Conservation (phyloP, 2,888 invertebrate genomes). For the Carcina quercana region DNA sequence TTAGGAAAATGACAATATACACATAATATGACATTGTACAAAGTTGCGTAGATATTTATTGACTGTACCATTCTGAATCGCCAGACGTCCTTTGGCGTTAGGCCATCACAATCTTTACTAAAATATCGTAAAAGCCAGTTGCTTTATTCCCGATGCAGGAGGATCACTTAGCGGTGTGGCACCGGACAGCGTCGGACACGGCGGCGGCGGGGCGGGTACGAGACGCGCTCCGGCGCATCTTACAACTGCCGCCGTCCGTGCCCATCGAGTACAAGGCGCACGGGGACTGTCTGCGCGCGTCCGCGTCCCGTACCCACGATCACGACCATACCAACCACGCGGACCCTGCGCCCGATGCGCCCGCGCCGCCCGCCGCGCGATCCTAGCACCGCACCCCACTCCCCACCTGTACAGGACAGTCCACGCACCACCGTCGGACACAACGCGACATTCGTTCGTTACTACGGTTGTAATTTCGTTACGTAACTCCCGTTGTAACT, state of each 20-base stretch:
- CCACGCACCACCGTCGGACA: conserved; percentile 12
- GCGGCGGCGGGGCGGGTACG: conserved; percentile 92
- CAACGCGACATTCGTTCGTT: no score
- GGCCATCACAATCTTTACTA: no score
- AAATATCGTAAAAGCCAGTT: no score
- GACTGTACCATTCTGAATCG: no score
- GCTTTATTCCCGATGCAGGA: no score
- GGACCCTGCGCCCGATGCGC: conserved; percentile 12
- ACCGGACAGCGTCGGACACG: conserved; percentile 93
- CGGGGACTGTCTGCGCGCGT: conserved; percentile 49
- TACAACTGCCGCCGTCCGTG: conserved; percentile 94
- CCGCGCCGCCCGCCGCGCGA: conserved; percentile 13
- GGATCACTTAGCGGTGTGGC: conserved; percentile 98
- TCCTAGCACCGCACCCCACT: conserved; percentile 13
- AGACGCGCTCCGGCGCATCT: conserved; percentile 94
- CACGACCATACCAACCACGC: conserved; percentile 13
- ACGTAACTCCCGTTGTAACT: no score
- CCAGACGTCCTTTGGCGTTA: no score
- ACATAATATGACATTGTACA: no score
- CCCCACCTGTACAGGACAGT: no score
- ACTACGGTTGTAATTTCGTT: no score
- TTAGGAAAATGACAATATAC: no score
- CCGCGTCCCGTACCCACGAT: conserved; percentile 27
- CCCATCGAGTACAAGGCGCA: conserved; percentile 93
- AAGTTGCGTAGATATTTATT: no score